These are phyloP conservation scores for Callospermophilus lateralis DNA, from an alignment of 2,113 vertebrate species.

Conservation along the genomic window DNA sequence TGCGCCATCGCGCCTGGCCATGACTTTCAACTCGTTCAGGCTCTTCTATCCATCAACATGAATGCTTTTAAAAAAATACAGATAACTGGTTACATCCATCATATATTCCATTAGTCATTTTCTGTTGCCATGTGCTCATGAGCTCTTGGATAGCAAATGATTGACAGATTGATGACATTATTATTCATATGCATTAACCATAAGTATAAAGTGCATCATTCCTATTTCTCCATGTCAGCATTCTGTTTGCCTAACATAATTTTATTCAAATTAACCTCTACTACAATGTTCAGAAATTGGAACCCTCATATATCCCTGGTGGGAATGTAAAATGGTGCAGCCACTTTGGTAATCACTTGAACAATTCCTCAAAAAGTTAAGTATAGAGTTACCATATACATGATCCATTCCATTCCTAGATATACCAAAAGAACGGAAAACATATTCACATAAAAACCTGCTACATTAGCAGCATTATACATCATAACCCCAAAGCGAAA, in stretches of 20 bases:
- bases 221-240: background rate
- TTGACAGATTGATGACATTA: background rate
- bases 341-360: background rate
- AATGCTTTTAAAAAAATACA: background rate
- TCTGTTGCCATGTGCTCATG: background rate
- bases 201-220: background rate
- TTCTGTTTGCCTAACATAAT: background rate
- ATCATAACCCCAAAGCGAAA: background rate
- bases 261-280: background rate
- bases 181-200: background rate
- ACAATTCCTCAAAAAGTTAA: background rate
- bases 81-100: background rate
- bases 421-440: background rate
- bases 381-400: background rate
- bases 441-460: background rate
- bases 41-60: background rate
- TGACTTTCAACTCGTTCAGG: background rate
- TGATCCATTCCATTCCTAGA: background rate
- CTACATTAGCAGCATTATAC: background rate
- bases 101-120: background rate
- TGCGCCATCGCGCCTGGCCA: too few relatives aligned
- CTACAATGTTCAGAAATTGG: background rate
- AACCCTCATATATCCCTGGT: background rate
- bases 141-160: background rate
- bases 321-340: background rate